A percentile compares a stretch with the other conserved stretches of the same genome.
These are phyloP conservation scores for Sebastes iracundus DNA, from an alignment of 2,797 vertebrate species.

Conservation along the genomic window DNA sequence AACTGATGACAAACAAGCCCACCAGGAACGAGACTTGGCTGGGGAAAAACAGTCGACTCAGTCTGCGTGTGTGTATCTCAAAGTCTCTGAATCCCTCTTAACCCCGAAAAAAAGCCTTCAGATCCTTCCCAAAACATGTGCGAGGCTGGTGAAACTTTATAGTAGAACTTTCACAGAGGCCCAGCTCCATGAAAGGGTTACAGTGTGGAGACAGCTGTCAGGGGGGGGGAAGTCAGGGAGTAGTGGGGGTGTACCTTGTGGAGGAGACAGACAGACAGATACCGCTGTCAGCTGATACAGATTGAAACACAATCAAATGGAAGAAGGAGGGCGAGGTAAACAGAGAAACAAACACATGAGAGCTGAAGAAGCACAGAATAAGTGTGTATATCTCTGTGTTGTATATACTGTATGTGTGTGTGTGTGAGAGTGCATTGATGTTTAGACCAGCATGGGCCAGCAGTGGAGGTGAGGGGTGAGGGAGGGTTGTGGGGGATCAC, in stretches of 20 bases:
- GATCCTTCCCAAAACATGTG: constrained; percentile 48
- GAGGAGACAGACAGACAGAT: constrained; percentile 43
- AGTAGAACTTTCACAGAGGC: constrained; percentile 61
- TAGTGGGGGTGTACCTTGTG: constrained; percentile 38
- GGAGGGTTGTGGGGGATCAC: constrained; percentile 29
- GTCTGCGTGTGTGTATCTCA: not conserved
- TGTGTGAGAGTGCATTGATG: constrained; percentile 32
- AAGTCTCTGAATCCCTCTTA: constrained; percentile 28
- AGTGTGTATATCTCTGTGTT: not conserved
- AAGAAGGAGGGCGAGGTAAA: not conserved
- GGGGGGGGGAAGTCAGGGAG: constrained; percentile 26
- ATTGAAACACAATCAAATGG: constrained; percentile 10
- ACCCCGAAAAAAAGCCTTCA: constrained; percentile 19
- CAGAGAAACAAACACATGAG: constrained; percentile 10
- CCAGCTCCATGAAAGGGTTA: constrained; percentile 68
- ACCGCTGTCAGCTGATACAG: constrained; percentile 50
- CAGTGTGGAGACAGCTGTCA: constrained; percentile 78
- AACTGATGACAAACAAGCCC: constrained; percentile 77
- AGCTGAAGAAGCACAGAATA: constrained; percentile 8
- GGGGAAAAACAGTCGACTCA: constrained; percentile 25
- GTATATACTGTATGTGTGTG: not conserved
- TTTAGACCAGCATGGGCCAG: constrained; percentile 58
- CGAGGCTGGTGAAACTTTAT: constrained; percentile 51
- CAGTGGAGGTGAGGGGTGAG: constrained; percentile 44
- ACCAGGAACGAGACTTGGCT: constrained; percentile 60